Evolutionary conservation across 2,113 vertebrate genomes (phyloP).

Genomic region (Furnarius figulus): DNA sequence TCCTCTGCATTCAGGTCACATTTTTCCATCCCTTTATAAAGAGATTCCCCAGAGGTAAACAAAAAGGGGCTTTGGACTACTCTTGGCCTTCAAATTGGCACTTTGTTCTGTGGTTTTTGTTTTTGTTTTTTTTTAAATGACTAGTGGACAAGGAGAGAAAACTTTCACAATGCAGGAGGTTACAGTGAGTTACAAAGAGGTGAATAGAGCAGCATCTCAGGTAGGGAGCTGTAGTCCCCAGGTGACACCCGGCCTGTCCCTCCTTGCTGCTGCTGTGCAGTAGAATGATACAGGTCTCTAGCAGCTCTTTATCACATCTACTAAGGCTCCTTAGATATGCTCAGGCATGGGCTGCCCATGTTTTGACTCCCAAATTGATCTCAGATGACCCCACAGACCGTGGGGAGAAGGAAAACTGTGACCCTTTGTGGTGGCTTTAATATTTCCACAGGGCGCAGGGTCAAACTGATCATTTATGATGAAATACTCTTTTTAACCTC

Average conservation of each 20-base stretch:
- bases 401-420: neutral
- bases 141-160: neutral
- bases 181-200: neutral
- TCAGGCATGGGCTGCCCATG: rapidly evolving
- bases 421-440: neutral
- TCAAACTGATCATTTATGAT: conserved; percentile 10
- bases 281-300: neutral
- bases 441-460: neutral
- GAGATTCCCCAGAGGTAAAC: neutral
- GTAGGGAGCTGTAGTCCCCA: neutral
- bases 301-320: neutral
- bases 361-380: neutral
- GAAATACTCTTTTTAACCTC: neutral
- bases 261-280: neutral
- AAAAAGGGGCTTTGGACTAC: neutral
- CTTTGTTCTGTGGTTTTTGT: neutral
- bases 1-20: neutral
- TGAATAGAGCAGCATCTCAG: neutral
- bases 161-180: neutral
- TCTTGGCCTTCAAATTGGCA: neutral
- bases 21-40: neutral
- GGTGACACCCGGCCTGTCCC: neutral
- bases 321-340: neutral
- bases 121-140: neutral
- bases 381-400: neutral